These are phyloP conservation scores for Cliona cf. orientalis DNA, from an alignment of 37 sponge, comb jelly and placozoan genomes.

Conservation along the genomic window DNA sequence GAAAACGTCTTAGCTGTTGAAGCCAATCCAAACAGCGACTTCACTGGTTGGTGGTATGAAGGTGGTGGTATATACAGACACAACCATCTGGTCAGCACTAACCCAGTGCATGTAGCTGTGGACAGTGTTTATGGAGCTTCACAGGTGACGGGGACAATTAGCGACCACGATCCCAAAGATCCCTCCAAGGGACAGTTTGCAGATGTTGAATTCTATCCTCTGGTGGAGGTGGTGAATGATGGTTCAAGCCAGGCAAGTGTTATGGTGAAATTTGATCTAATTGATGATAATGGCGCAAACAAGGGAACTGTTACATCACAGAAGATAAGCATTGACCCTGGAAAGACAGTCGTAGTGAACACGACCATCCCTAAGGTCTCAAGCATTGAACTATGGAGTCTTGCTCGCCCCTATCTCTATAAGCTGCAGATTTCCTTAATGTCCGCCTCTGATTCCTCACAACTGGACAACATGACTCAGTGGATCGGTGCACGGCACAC, in stretches of 20 bases:
- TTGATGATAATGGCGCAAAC: conserved; percentile 15
- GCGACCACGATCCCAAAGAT: conserved; percentile 15
- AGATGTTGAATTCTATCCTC: conserved; percentile 7
- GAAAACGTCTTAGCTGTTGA: conserved; percentile 59
- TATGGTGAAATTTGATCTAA: conserved; percentile 4
- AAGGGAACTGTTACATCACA: neutral
- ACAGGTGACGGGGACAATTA: conserved; percentile 19
- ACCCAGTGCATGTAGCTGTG: conserved; percentile 25
- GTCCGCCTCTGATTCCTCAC: neutral
- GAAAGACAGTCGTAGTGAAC: neutral
- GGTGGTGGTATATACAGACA: conserved; percentile 69
- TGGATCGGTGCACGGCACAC: conserved; percentile 26
- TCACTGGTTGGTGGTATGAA: conserved; percentile 74
- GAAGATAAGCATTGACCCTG: neutral
- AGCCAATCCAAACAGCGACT: conserved; percentile 30
- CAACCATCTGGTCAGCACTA: conserved; percentile 30
- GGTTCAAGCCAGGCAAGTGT: neutral
- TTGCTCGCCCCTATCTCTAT: conserved; percentile 46
- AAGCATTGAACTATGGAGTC: conserved; percentile 52
- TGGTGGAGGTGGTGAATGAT: conserved; percentile 56
- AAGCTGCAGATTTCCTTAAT: conserved; percentile 12
- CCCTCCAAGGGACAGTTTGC: conserved; percentile 9
- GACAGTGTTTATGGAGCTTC: conserved; percentile 54
- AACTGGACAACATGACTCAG: conserved; percentile 26
- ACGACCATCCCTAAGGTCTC: neutral